phyloP scores from a whole-genome alignment of 2,113 vertebrate species.

The Protobothrops flavoviridis region DNA sequence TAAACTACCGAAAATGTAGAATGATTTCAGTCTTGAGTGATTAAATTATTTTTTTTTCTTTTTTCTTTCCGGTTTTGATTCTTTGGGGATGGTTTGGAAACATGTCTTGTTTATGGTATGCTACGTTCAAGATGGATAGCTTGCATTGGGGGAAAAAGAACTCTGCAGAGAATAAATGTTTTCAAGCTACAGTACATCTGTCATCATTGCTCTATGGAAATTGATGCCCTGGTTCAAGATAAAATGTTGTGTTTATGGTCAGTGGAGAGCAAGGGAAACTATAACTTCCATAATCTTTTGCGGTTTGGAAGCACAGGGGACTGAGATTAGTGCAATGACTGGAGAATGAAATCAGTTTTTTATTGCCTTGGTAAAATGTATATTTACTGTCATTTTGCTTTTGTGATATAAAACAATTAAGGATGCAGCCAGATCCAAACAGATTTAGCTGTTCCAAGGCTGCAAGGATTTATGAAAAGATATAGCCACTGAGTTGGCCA shows the following conservation, averaged over 20 bases:
- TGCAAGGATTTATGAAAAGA: not conserved
- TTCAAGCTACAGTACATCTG: not conserved
- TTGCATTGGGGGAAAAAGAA: not conserved
- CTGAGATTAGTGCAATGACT: not conserved
- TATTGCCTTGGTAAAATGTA: not conserved
- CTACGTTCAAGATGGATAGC: not conserved
- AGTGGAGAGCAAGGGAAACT: constrained; percentile 13
- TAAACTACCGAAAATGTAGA: not conserved
- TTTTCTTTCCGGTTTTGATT: not conserved
- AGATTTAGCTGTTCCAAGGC: not conserved
- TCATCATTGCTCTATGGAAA: not conserved
- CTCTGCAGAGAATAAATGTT: constrained; percentile 6
- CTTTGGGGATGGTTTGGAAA: not conserved
- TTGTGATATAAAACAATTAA: constrained; percentile 5
- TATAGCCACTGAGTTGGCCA: not conserved
- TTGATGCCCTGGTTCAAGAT: constrained; percentile 23
- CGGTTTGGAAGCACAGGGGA: not conserved
- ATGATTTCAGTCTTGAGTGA: not conserved
- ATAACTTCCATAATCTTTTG: constrained; percentile 43
- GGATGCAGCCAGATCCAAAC: not conserved
- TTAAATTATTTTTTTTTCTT: not conserved
- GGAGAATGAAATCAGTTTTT: not conserved
- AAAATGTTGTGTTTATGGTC: constrained; percentile 32
- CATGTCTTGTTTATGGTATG: not conserved
- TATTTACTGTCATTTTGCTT: not conserved